These are phyloP conservation scores for Theodoxus fluviatilis DNA, from an alignment of 2,888 invertebrate species.

Conservation along the genomic window DNA sequence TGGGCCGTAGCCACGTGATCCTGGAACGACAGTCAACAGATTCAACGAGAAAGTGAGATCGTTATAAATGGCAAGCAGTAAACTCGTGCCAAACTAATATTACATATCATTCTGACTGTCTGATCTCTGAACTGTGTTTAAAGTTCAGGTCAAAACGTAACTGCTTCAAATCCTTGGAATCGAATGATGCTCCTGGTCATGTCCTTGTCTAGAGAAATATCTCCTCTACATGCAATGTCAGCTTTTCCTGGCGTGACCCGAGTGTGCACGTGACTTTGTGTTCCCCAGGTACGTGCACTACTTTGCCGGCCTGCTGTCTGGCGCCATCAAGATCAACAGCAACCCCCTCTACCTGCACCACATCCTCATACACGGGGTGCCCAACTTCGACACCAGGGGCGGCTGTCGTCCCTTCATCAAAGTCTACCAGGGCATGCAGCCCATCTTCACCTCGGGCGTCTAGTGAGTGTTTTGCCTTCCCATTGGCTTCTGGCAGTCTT, in stretches of 20 bases:
- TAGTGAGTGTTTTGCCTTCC: conserved; percentile 67
- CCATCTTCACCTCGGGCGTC: conserved; percentile 85
- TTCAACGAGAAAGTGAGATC: too few species aligned
- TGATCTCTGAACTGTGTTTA: too few species aligned
- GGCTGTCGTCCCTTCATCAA: conserved; percentile 69
- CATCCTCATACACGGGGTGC: conserved; percentile 85
- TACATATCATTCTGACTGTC: too few species aligned
- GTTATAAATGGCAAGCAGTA: too few species aligned
- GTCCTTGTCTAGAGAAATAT: too few species aligned
- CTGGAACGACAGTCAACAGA: too few species aligned
- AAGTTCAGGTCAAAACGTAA: too few species aligned
- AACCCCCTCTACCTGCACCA: conserved; percentile 86
- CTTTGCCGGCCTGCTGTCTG: conserved; percentile 87
- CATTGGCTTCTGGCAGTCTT: not conserved
- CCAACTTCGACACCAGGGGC: conserved; percentile 72
- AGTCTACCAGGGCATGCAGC: conserved; percentile 89
- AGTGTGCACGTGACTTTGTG: not conserved
- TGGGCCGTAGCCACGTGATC: too few species aligned
- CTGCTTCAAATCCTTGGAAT: too few species aligned
- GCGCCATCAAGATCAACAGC: conserved; percentile 86
- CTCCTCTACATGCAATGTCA: too few species aligned
- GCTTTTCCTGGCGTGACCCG: not conserved
- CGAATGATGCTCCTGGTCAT: too few species aligned
- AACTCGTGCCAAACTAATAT: too few species aligned
- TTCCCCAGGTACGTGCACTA: conserved; percentile 84